These are phyloP conservation scores for Perognathus longimembris DNA, from an alignment of 2,113 vertebrate species.

Conservation along the genomic window DNA sequence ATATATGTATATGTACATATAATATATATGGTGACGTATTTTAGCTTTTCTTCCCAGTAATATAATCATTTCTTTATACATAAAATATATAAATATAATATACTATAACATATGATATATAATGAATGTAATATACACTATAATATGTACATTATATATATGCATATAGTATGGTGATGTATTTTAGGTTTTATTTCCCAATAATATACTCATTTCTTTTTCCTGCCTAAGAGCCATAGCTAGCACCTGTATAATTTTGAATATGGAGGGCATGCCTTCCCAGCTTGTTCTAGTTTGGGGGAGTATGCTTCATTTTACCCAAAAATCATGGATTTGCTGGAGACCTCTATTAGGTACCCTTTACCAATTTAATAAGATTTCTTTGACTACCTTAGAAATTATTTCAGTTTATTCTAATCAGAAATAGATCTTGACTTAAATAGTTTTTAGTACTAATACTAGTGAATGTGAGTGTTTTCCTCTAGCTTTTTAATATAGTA, in stretches of 20 bases:
- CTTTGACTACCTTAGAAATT: background rate
- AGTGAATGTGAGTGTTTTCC: background rate
- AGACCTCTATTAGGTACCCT: background rate
- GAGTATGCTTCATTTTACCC: conserved; percentile 2
- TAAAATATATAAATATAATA: too few relatives aligned
- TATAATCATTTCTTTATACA: too few relatives aligned
- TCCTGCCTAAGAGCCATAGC: background rate
- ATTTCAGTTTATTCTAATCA: conserved; percentile 38
- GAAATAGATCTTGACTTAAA: background rate
- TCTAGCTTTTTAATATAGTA: background rate
- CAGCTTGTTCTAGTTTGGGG: background rate
- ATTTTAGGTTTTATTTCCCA: too few relatives aligned
- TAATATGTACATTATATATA: too few relatives aligned
- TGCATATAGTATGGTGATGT: too few relatives aligned
- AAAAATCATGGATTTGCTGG: background rate
- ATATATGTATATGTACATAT: too few relatives aligned
- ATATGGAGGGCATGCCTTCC: background rate
- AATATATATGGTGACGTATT: background rate
- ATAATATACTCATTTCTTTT: background rate
- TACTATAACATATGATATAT: too few relatives aligned
- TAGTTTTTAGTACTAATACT: background rate
- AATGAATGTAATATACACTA: too few relatives aligned
- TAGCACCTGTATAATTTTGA: background rate
- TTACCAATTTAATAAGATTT: background rate
- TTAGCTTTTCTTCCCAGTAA: too few relatives aligned